phyloP scores from a whole-genome alignment of 2,888 invertebrate species.

The Ypsolopha sequella region DNA sequence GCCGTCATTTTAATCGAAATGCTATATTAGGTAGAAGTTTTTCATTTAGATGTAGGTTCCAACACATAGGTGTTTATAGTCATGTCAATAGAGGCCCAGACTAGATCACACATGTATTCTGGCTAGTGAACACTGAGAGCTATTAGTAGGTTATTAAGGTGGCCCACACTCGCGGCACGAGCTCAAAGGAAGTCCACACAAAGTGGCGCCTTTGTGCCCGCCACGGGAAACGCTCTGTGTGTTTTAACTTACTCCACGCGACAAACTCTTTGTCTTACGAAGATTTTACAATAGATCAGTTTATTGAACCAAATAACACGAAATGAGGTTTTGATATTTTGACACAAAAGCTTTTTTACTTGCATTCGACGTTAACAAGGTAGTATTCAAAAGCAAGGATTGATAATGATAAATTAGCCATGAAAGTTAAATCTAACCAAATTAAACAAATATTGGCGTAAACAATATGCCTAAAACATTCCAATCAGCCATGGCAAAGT shows the following conservation, averaged over 20 bases:
- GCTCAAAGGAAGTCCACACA: conserved; percentile 53
- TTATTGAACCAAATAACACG: too few relatives aligned
- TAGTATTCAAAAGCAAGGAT: neutral
- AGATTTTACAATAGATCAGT: conserved; percentile 24
- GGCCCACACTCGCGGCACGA: conserved; percentile 45
- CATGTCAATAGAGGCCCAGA: neutral
- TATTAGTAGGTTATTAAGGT: conserved; percentile 62
- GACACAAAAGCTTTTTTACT: too few relatives aligned
- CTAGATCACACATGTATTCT: conserved; percentile 3
- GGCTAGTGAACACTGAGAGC: conserved; percentile 14
- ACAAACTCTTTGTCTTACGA: conserved; percentile 54
- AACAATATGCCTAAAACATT: neutral
- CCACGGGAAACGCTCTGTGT: conserved; percentile 29
- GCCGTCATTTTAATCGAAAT: too few relatives aligned
- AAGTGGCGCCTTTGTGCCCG: conserved; percentile 59
- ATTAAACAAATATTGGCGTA: neutral
- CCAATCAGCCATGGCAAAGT: neutral
- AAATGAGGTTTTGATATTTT: too few relatives aligned
- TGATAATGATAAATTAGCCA: neutral
- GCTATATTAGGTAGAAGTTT: too few relatives aligned
- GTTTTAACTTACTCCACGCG: conserved; percentile 33
- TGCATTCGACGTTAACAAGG: too few relatives aligned
- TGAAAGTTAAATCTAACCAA: neutral
- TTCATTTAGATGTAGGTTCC: too few relatives aligned
- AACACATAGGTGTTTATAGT: too few relatives aligned